Percentiles rank a stretch among this genome's conserved stretches.
Conservation (phyloP, 2,113 vertebrate genomes). For the Sisor rabdophorus region DNA sequence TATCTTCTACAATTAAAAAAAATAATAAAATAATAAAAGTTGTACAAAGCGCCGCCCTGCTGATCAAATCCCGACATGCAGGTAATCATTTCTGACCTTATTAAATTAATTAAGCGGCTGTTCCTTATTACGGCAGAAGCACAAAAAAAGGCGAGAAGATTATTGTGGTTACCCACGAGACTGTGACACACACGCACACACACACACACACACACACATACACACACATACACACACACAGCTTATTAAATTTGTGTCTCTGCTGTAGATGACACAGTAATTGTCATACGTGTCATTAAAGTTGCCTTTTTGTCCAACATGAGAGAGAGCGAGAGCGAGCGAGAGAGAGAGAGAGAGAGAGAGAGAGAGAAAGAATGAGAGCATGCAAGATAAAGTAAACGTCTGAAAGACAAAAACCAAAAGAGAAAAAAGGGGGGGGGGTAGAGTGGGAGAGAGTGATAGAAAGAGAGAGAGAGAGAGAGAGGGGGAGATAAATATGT, state of each 20-base stretch:
- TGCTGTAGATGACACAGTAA: conserved; percentile 63
- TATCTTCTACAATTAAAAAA: conserved; percentile 49
- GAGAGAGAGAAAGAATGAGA: too few relatives aligned
- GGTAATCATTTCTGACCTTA: conserved; percentile 71
- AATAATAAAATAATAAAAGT: conserved; percentile 28
- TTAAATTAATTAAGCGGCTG: conserved; percentile 72
- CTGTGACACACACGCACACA: conserved; percentile 36
- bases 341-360: not conserved
- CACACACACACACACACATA: conserved; percentile 49
- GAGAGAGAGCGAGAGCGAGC: not conserved
- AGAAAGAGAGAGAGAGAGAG: too few relatives aligned
- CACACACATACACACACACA: conserved; percentile 47
- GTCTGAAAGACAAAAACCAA: too few relatives aligned
- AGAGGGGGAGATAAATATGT: too few relatives aligned
- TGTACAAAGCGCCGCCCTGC: conserved; percentile 53
- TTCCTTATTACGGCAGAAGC: conserved; percentile 59
- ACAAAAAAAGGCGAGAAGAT: conserved; percentile 41
- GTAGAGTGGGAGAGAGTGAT: too few relatives aligned
- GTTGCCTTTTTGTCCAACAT: conserved; percentile 47
- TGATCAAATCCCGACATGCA: conserved; percentile 57
- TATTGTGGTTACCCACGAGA: conserved; percentile 57
- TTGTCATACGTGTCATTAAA: conserved; percentile 69
- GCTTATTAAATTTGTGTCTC: conserved; percentile 71
- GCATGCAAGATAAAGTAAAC: too few relatives aligned
- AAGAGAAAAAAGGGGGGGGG: not conserved